These are phyloP conservation scores for Chrysotoxum bicinctum DNA, from an alignment of 2,888 invertebrate species.

Conservation along the genomic window DNA sequence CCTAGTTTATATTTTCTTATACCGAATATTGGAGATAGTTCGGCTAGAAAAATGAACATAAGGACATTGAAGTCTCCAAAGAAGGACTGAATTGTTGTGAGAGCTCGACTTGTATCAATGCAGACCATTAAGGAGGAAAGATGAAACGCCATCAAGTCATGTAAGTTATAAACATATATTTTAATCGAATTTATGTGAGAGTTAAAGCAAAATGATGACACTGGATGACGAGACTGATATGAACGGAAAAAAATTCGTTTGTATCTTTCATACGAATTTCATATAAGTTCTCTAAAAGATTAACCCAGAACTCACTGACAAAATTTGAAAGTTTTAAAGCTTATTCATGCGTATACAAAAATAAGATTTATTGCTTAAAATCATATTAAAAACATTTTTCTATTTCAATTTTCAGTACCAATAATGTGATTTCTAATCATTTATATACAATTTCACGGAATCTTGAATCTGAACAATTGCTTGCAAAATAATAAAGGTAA, in stretches of 20 bases:
- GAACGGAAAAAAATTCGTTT: constrained; percentile 57
- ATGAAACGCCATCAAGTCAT: constrained; percentile 99
- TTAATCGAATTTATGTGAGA: neutral
- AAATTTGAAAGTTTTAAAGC: neutral
- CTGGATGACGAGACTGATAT: constrained; percentile 75
- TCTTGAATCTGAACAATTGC: neutral
- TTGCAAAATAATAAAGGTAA: neutral
- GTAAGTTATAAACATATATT: constrained; percentile 85
- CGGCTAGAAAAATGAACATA: neutral
- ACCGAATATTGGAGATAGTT: neutral
- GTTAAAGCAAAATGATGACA: constrained; percentile 56
- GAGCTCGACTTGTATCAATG: constrained; percentile 95
- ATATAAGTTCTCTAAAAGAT: constrained; percentile 34
- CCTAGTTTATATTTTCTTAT: neutral
- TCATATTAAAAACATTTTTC: neutral
- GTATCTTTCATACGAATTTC: constrained; percentile 61
- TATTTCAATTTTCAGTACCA: neutral
- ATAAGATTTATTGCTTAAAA: neutral
- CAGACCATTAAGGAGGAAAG: constrained; percentile 98
- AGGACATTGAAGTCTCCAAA: constrained; percentile 87
- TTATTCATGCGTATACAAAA: neutral
- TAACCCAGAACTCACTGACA: constrained; percentile 69
- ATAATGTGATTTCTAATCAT: neutral
- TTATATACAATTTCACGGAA: neutral
- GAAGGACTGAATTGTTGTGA: constrained; percentile 91